Conservation (phyloP, 2,113 vertebrate species). For the Stegastes partitus region DNA sequence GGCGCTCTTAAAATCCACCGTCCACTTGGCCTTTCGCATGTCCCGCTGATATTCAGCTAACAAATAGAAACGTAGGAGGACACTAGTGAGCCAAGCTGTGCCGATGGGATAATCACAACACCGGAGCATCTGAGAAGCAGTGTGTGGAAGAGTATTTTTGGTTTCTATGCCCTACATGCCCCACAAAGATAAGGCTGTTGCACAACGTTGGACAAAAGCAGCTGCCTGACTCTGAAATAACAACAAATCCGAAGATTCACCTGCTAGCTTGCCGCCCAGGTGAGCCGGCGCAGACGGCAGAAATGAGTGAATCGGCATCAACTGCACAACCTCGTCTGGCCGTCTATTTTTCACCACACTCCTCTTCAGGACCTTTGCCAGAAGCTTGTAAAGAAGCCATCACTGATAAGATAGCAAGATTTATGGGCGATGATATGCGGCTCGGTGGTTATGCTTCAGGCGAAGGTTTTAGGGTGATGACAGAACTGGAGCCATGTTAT, state of each 20-base stretch:
- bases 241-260: neutral
- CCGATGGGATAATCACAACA: neutral
- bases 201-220: constrained; percentile 12
- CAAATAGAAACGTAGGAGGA: neutral
- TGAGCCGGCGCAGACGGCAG: neutral
- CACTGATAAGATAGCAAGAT: constrained; percentile 21
- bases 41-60: too few relatives aligned
- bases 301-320: constrained; percentile 5
- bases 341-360: constrained; percentile 5
- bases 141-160: neutral
- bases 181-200: neutral
- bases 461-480: constrained; percentile 12
- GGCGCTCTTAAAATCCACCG: too few relatives aligned
- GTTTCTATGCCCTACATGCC: neutral
- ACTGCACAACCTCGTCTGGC: neutral
- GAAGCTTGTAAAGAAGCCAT: constrained; percentile 11
- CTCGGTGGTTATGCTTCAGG: constrained; percentile 5
- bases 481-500: constrained; percentile 20
- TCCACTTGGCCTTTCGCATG: too few relatives aligned
- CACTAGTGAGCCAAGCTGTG: neutral
- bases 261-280: neutral
- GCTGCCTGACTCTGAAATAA: neutral
- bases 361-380: constrained; percentile 4
- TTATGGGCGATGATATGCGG: constrained; percentile 21
- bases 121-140: neutral